Evolutionary conservation across 2,888 invertebrate species (phyloP).

Genomic region (Phania funesta): DNA sequence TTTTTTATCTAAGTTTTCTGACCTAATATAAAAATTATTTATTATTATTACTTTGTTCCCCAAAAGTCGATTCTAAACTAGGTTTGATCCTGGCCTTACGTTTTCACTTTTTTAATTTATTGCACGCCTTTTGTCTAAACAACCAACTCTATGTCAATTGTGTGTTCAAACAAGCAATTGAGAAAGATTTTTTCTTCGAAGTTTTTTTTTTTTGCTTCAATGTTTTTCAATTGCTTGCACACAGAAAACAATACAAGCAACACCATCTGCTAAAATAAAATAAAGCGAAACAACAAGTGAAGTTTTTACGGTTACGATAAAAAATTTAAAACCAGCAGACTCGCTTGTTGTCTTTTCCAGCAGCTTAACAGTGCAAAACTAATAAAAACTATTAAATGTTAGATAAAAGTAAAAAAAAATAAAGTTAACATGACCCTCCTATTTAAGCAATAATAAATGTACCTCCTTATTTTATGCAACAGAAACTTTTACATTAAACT

Average conservation of each 20-base stretch:
- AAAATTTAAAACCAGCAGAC: not conserved
- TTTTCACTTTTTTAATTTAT: not conserved
- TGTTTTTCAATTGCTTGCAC: not conserved
- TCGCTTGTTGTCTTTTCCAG: not conserved
- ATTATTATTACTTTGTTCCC: not conserved
- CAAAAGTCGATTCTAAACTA: too few species aligned
- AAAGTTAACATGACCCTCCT: too few species aligned
- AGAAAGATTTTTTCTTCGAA: not conserved
- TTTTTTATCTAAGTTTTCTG: too few species aligned
- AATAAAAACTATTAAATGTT: constrained; percentile 35
- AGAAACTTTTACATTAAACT: too few species aligned
- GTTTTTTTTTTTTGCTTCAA: not conserved
- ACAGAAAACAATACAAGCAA: not conserved
- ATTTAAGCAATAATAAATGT: too few species aligned
- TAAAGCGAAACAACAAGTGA: constrained; percentile 11
- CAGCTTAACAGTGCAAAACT: not conserved
- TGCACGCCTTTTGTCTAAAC: constrained; percentile 7
- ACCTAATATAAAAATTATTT: too few species aligned
- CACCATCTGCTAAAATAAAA: not conserved
- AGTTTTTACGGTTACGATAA: not conserved
- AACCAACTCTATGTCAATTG: constrained; percentile 25
- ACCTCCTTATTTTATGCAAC: too few species aligned
- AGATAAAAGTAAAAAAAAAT: constrained; percentile 14
- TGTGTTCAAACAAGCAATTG: constrained; percentile 26
- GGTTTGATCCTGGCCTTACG: not conserved